Conservation (phyloP, 2,113 vertebrate species). For the Boleophthalmus pectinirostris region DNA sequence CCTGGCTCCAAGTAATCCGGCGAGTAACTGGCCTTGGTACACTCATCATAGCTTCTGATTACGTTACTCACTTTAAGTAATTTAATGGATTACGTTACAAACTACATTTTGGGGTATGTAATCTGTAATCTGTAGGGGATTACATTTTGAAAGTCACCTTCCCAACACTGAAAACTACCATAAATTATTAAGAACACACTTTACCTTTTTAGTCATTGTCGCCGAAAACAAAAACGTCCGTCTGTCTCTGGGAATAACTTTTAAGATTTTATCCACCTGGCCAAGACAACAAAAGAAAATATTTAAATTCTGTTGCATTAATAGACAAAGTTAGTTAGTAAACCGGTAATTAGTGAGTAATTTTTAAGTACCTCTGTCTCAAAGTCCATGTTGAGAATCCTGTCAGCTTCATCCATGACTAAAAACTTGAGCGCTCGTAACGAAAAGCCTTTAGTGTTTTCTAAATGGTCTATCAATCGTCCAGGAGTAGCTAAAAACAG, state of each 20-base stretch:
- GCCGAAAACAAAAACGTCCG: constrained; percentile 95
- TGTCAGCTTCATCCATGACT: constrained; percentile 97
- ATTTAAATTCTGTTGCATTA: background rate
- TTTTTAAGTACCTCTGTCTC: constrained; percentile 87
- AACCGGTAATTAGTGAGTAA: background rate
- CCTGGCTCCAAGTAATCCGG: too few relatives aligned
- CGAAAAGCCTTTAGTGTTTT: constrained; percentile 97
- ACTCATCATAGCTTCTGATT: too few relatives aligned
- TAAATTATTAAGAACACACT: too few relatives aligned
- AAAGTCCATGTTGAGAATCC: constrained; percentile 99
- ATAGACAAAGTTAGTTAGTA: too few relatives aligned
- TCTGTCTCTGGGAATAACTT: constrained; percentile 94
- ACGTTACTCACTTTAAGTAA: too few relatives aligned
- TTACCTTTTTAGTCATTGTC: constrained; percentile 99
- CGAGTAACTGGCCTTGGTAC: too few relatives aligned
- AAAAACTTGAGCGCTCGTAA: constrained; percentile 90
- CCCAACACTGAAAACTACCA: too few relatives aligned
- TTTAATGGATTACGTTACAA: too few relatives aligned
- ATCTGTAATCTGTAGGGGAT: too few relatives aligned
- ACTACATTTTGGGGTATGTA: too few relatives aligned
- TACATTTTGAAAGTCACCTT: too few relatives aligned
- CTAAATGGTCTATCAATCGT: constrained; percentile 92
- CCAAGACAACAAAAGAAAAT: background rate
- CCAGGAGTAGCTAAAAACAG: constrained; percentile 88
- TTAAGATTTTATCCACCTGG: constrained; percentile 97